Evolutionary conservation across 2,797 vertebrate species (phyloP).

Genomic region (Halcyon chelicuti): DNA sequence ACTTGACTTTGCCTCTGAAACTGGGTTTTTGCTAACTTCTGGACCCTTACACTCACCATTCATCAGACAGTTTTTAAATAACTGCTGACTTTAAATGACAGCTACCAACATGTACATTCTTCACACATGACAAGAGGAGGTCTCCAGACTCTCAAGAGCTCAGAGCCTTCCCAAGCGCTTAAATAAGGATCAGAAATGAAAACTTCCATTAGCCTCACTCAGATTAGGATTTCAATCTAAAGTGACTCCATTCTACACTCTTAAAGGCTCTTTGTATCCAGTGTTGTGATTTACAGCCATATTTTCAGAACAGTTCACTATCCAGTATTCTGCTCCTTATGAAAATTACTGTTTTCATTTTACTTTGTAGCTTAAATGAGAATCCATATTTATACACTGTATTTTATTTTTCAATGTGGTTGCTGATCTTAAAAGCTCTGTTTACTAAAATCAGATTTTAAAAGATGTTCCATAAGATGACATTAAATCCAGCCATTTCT

Average conservation of each 20-base stretch:
- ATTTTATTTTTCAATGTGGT: background rate
- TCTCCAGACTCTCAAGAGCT: background rate
- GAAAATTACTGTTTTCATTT: constrained; percentile 3
- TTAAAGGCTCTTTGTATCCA: background rate
- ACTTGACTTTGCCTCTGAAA: background rate
- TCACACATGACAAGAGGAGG: background rate
- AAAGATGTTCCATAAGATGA: background rate
- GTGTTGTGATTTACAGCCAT: background rate
- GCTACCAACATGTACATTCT: background rate
- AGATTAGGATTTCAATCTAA: constrained; percentile 29
- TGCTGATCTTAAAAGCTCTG: constrained; percentile 13
- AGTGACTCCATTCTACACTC: background rate
- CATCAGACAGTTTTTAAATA: background rate
- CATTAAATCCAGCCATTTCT: background rate
- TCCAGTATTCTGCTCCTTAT: background rate
- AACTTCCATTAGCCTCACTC: constrained; percentile 5
- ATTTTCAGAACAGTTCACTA: background rate
- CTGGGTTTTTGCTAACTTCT: background rate
- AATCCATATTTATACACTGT: background rate
- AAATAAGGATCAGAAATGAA: constrained; percentile 29
- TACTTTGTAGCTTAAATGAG: constrained; percentile 8
- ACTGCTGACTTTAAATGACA: background rate
- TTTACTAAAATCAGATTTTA: background rate
- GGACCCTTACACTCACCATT: background rate
- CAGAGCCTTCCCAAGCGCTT: background rate